Conservation (phyloP, 2,888 invertebrate genomes). For the Hypolimnas misippus region DNA sequence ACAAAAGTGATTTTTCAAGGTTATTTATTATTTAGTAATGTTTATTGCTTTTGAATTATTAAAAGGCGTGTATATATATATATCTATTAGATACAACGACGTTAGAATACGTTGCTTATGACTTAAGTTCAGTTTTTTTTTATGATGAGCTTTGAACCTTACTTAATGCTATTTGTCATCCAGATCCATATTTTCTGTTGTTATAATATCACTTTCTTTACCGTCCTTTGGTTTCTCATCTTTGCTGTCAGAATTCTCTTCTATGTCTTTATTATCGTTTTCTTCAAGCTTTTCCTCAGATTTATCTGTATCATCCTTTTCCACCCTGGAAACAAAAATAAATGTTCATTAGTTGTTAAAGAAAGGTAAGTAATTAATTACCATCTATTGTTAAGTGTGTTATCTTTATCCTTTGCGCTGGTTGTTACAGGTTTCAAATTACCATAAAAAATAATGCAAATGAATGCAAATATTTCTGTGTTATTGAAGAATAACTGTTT, state of each 20-base stretch:
- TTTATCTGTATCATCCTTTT: conserved; percentile 48
- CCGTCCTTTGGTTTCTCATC: conserved; percentile 22
- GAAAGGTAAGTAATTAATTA: neutral
- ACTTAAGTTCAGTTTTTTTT: neutral
- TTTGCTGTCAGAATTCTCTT: conserved; percentile 19
- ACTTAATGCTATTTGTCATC: conserved; percentile 47
- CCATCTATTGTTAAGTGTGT: neutral
- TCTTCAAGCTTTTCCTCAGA: conserved; percentile 29
- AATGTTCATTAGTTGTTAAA: neutral
- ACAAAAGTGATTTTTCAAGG: neutral
- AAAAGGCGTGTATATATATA: neutral
- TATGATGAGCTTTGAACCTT: too few species aligned
- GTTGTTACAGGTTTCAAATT: too few species aligned
- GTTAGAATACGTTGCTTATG: neutral
- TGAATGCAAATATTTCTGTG: too few species aligned
- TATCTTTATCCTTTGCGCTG: too few species aligned
- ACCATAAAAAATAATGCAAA: too few species aligned
- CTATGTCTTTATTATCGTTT: conserved; percentile 21
- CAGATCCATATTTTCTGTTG: conserved; percentile 49
- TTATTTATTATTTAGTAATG: neutral
- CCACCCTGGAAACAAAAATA: conserved; percentile 45
- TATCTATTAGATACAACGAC: neutral
- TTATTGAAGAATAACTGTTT: too few species aligned
- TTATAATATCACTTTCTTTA: conserved; percentile 45
- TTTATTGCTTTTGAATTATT: conserved; percentile 2